phyloP scores from a whole-genome alignment of 2,113 vertebrate species.

The Oryzias melastigma region DNA sequence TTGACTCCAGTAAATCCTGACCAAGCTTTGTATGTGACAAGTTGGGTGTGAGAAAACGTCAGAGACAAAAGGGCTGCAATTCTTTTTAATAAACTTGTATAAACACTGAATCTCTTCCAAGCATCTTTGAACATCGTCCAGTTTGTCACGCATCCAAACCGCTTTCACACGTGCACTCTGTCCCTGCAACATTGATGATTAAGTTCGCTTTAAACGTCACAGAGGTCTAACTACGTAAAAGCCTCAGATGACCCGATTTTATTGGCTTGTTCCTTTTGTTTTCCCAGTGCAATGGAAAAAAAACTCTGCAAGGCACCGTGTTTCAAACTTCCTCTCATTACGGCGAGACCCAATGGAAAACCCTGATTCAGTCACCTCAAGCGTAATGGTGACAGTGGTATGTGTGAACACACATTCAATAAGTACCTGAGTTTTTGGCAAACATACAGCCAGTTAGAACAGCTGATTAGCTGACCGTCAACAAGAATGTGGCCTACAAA shows the following conservation, averaged over 20 bases:
- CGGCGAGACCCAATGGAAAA: conserved; percentile 70
- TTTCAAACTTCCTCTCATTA: conserved; percentile 82
- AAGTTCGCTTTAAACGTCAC: conserved; percentile 14
- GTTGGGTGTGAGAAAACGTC: background rate
- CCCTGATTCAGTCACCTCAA: conserved; percentile 78
- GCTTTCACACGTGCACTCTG: conserved; percentile 10
- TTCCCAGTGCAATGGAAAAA: conserved; percentile 76
- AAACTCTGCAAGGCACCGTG: conserved; percentile 73
- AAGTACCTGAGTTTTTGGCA: conserved; percentile 46
- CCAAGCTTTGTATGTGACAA: background rate
- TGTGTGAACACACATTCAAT: conserved; percentile 36
- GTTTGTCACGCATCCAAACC: conserved; percentile 8
- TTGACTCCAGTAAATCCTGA: background rate
- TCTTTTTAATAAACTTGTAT: conserved; percentile 52
- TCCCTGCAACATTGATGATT: conserved; percentile 15
- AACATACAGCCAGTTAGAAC: conserved; percentile 62
- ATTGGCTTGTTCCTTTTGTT: conserved; percentile 76
- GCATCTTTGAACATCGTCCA: conserved; percentile 57
- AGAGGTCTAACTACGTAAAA: conserved; percentile 33
- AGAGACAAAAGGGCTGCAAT: conserved; percentile 29
- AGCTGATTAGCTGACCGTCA: conserved; percentile 56
- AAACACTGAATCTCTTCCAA: conserved; percentile 56
- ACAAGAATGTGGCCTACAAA: conserved; percentile 6
- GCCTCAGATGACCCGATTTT: conserved; percentile 79
- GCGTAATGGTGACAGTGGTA: conserved; percentile 49